Base-by-base conservation (phyloP, 1,140 invertebrate species). In the Megalopta genalis region DNA sequence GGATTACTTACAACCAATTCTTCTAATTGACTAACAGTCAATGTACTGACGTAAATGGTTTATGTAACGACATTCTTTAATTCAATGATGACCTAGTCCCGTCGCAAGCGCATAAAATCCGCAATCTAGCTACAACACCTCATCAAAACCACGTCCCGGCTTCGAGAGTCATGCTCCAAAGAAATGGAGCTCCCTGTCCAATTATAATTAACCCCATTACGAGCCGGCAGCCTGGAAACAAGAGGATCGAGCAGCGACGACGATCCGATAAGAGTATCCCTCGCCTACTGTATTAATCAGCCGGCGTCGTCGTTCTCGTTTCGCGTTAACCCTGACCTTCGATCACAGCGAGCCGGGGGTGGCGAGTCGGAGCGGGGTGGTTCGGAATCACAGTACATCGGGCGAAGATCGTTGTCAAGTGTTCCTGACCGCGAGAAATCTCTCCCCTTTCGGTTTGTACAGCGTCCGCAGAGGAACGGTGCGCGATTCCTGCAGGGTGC, bases 271-370 rank as follows among this genome's bases (percentile, higher is more conserved):
- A 52, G 18, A 52, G 18, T 52, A 52, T 52, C 3, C 49, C 49
- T 18, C 49, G 6, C 14, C 49, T 52, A 5, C 49, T 21, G 49
- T 52, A 52, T 52, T 52, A 52, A 4, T 69, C 23, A 25, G 21
- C 6, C 23, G 5, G 16, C 21, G 8, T 16, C 12, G 7, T 23
- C 62, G 57, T 57, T 57, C 54, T n/a, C 68, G 57, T 60, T 68
- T 57, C 42, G 49, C 65, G 52, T 82, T 64, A 77, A 52, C 71
- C 71, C 77, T 84, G 83, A 85, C 77, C 77, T 85, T 76, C 71
- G 76, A 49, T 67, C 82, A 23, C 5, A 18, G 49, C 14, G 5
- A 9, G 54, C 1, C n/a, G 21, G 18, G 18, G n/a, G 7, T 16
- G 10, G 8, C 16, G 52, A 46, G 42, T 12, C 32, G 4, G 3